Conservation (phyloP, 2,797 vertebrate genomes). For the Smutsia temminckii region DNA sequence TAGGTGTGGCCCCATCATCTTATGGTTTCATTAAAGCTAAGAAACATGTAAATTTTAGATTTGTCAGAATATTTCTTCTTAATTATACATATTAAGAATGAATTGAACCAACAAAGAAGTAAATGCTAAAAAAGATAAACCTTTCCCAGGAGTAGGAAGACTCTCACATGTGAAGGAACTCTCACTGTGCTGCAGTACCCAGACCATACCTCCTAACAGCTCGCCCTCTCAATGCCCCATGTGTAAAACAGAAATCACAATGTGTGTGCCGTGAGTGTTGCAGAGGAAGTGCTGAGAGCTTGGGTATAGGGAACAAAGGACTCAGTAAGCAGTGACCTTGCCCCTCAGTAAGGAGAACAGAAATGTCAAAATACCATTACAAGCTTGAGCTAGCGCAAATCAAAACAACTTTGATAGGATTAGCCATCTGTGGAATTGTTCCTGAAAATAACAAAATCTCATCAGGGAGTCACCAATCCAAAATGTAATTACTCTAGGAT, state of each 20-base stretch:
- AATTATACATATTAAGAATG: background rate
- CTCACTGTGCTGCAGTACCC: background rate
- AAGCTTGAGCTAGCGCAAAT: constrained; percentile 33
- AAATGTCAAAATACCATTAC: constrained; percentile 53
- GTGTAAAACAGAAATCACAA: background rate
- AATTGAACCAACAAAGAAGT: background rate
- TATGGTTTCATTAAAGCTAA: constrained; percentile 22
- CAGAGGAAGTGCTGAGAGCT: background rate
- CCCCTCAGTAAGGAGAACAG: background rate
- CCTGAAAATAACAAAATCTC: constrained; percentile 59
- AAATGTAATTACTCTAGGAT: constrained; percentile 66
- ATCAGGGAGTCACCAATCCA: constrained; percentile 58
- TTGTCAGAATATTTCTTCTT: background rate
- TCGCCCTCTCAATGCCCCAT: background rate
- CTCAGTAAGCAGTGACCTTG: background rate
- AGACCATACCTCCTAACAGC: background rate
- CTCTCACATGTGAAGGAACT: background rate
- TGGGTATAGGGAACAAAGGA: background rate
- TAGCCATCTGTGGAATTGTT: constrained; percentile 68
- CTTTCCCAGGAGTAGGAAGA: background rate
- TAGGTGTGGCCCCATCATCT: background rate
- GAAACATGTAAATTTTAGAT: background rate
- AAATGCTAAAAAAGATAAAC: background rate
- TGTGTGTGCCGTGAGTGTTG: background rate
- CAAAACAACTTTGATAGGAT: constrained; percentile 69